Evolutionary conservation across 2,113 vertebrate species (phyloP).

Genomic region (Upupa epops): DNA sequence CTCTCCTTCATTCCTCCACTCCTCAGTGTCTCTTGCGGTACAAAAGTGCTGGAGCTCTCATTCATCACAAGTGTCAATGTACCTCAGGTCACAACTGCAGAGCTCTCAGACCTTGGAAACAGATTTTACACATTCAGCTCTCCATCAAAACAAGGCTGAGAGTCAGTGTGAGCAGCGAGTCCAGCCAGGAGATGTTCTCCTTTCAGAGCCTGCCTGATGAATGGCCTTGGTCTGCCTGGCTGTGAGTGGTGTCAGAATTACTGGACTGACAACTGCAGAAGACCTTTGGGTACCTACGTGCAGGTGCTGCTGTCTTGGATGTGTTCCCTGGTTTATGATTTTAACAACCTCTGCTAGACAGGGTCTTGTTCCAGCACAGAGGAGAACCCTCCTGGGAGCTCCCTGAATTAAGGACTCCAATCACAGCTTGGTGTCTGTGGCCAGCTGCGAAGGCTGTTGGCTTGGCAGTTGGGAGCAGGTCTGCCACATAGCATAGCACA

Average conservation of each 20-base stretch:
- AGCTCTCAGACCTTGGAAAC: background rate
- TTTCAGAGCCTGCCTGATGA: background rate
- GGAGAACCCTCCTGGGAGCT: background rate
- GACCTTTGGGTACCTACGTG: background rate
- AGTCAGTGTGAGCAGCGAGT: background rate
- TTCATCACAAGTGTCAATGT: constrained; percentile 33
- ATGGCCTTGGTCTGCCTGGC: background rate
- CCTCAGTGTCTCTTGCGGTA: background rate
- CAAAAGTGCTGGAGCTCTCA: background rate
- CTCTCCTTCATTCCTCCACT: background rate
- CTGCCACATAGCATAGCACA: constrained; percentile 1
- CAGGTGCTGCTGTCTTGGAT: background rate
- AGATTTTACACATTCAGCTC: background rate
- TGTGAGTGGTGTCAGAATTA: background rate
- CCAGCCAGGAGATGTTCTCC: constrained; percentile 5
- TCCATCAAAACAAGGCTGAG: background rate
- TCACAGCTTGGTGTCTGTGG: background rate
- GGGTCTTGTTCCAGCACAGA: background rate
- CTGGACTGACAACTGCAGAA: background rate
- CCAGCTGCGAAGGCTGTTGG: background rate
- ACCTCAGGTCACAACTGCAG: constrained; percentile 5
- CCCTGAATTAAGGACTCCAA: background rate
- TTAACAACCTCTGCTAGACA: background rate
- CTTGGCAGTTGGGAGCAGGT: background rate
- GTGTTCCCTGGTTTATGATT: background rate